A percentile compares a stretch with the other conserved stretches of the same genome.
These are phyloP conservation scores for Serilophus lunatus DNA, from an alignment of 2,113 vertebrate species.

Conservation along the genomic window DNA sequence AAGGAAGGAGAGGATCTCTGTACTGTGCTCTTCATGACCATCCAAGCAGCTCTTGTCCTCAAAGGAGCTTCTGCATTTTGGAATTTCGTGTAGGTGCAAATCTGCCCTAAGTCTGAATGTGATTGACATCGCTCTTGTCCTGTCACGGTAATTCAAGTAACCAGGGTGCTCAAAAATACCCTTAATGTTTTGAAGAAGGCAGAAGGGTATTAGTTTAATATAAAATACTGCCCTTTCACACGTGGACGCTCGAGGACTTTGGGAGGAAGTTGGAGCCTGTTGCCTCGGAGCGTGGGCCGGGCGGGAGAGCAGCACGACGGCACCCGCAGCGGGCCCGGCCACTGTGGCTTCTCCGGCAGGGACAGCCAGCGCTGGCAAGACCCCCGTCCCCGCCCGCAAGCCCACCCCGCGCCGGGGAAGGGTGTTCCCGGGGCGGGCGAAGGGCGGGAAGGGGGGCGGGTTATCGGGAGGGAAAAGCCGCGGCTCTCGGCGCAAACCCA, in stretches of 20 bases:
- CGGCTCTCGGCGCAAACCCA: background rate
- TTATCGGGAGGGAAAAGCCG: background rate
- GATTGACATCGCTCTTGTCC: accelerated
- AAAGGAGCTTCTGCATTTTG: accelerated
- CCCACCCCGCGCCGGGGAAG: background rate
- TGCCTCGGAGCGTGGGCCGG: too few species aligned
- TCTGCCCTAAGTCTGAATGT: accelerated
- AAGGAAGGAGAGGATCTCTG: too few species aligned
- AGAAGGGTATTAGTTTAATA: background rate
- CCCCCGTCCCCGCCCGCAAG: background rate
- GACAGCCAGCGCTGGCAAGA: background rate
- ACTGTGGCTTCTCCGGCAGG: accelerated
- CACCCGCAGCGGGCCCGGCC: accelerated
- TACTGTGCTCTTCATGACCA: accelerated
- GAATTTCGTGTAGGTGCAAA: accelerated
- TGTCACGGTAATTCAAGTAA: accelerated
- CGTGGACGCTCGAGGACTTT: background rate
- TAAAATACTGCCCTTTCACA: background rate
- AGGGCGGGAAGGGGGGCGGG: constrained; percentile 28
- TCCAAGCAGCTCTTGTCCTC: too few species aligned
- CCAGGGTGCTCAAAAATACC: accelerated
- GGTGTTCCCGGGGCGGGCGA: constrained; percentile 19
- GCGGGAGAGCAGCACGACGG: background rate
- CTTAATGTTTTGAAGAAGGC: accelerated
- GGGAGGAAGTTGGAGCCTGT: background rate